Percentiles rank a stretch among this genome's conserved stretches.
Evolutionary conservation across 2,888 invertebrate species (phyloP).

Genomic region (Amblyteles armatorius): DNA sequence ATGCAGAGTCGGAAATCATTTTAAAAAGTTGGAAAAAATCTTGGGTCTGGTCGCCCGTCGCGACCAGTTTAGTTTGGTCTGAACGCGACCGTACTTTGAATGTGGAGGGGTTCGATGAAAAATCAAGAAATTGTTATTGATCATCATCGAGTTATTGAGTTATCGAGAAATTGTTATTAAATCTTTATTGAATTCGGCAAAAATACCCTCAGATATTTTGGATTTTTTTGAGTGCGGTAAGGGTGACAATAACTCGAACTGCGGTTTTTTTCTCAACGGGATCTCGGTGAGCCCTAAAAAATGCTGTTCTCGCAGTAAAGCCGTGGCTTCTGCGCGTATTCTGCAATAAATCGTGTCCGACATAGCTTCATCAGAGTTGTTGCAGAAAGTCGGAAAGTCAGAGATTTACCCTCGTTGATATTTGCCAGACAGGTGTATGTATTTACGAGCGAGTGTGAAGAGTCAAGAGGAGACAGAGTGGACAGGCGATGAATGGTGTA

Average conservation of each 20-base stretch:
- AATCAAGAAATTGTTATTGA: background rate
- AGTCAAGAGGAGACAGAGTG: constrained; percentile 48
- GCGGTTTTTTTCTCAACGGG: background rate
- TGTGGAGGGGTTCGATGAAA: background rate
- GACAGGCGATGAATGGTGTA: constrained; percentile 15
- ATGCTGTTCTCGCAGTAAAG: background rate
- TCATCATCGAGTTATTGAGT: too few relatives aligned
- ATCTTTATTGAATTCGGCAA: too few relatives aligned
- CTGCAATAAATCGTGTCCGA: background rate
- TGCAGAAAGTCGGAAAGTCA: background rate
- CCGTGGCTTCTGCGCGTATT: background rate
- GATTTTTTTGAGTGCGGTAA: too few relatives aligned
- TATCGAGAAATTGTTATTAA: too few relatives aligned
- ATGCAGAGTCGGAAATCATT: background rate
- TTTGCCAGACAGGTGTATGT: constrained; percentile 54
- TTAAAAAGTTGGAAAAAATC: background rate
- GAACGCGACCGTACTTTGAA: too few relatives aligned
- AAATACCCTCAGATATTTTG: too few relatives aligned
- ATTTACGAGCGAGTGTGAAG: constrained; percentile 54
- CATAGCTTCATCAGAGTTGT: background rate
- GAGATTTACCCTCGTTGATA: constrained; percentile 7
- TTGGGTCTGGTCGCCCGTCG: background rate
- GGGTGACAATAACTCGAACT: too few relatives aligned
- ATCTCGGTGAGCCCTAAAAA: background rate
- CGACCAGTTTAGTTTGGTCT: too few relatives aligned